These are phyloP conservation scores for Vultur gryphus DNA, from an alignment of 2,797 vertebrate genomes.

Conservation along the genomic window DNA sequence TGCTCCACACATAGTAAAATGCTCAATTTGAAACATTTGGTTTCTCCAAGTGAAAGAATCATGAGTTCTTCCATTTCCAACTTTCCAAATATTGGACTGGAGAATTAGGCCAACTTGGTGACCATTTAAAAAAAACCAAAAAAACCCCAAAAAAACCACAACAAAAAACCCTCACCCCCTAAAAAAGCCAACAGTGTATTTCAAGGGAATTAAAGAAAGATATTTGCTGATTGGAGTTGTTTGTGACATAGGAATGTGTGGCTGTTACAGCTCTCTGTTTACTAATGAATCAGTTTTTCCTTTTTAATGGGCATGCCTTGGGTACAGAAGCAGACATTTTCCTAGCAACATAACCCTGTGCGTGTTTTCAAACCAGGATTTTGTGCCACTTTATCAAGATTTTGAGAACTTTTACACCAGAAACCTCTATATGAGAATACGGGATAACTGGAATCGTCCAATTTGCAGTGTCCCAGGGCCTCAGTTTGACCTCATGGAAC, in stretches of 20 bases:
- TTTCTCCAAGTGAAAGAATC: neutral
- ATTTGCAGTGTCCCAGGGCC: conserved; percentile 90
- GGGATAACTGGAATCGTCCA: conserved; percentile 94
- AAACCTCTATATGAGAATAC: conserved; percentile 92
- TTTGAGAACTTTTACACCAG: conserved; percentile 95
- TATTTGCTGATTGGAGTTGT: neutral
- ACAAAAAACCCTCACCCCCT: too few relatives aligned
- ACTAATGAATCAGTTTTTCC: neutral
- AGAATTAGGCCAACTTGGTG: neutral
- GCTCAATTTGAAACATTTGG: neutral
- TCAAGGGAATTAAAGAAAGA: neutral
- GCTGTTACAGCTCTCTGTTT: neutral
- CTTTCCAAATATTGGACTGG: neutral
- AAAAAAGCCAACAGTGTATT: neutral
- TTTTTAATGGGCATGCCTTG: neutral
- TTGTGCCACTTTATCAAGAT: conserved; percentile 94
- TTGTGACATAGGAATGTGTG: neutral
- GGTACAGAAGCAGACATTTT: neutral
- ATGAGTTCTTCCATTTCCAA: neutral
- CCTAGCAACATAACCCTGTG: conserved; percentile 31
- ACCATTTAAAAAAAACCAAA: neutral
- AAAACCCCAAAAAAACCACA: neutral
- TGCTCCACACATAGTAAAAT: neutral
- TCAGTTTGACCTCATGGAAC: conserved; percentile 88
- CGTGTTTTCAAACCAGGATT: conserved; percentile 79